Evolutionary conservation across 2,888 invertebrate species (phyloP), one percentile per base, ranked within the genome.

Genomic region (Pecten maximus): DNA sequence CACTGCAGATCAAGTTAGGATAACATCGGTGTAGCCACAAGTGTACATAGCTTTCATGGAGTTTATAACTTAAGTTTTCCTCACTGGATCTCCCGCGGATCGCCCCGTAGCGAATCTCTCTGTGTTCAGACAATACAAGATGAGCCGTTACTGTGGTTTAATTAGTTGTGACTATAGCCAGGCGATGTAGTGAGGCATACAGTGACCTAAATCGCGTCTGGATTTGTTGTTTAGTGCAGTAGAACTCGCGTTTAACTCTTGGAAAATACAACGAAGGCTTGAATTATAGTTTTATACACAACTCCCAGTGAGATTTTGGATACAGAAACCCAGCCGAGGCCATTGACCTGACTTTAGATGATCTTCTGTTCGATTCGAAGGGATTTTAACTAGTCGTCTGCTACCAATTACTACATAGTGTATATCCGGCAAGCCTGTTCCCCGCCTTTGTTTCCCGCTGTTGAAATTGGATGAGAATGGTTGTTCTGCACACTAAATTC

Each of bases 111-210:
- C 15, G 74, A 54, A 23, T 54, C 23, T n/a, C n/a, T 54, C 54
- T 54, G 54, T 54, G 54, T 54, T 74, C 35, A 74, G 74, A 74
- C 74, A 74, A 74, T 74, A 35, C 74, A 28, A 35, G 74, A 74
- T 74, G 74, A 74, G 35, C 54, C 54, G 74, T 10, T 74, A 54
- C 54, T 19, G 54, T 54, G n/a, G 35, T 74, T 74, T 74, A 35
- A 74, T 74, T 74, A 74, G 74, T 74, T 74, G 74, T 74, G 74
- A 74, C 74, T 74, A 35, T 74, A 74, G 74, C 74, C 74, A 8
- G 35, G 23, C 19, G 16, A 19, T 19, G 74, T 10, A 35, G 3
- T 28, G 60, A 28, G n/a, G 60, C 35, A 23, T 74, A 23, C n/a
- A 54, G 35, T 74, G 74, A 74, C 74, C 74, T 74, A 74, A 74